These are phyloP conservation scores for Cassiopea andromeda DNA, from an alignment of 30 jellyfish, hydroid and myxozoan genomes.

Conservation along the genomic window DNA sequence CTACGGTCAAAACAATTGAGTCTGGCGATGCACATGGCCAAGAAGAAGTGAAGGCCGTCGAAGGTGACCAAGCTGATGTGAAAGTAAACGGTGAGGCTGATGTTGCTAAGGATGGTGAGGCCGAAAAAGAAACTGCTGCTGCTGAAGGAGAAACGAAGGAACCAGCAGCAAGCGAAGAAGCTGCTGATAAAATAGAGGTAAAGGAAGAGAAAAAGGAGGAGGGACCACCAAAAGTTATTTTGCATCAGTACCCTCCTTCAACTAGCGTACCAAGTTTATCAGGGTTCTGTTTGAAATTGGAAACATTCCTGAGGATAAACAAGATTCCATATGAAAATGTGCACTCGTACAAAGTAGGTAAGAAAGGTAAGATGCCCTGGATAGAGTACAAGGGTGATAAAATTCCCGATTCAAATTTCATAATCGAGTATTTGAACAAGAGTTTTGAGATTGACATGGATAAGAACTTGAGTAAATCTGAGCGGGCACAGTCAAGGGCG, in stretches of 20 bases:
- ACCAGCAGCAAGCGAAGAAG: conserved; percentile 32
- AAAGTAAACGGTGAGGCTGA: conserved; percentile 86
- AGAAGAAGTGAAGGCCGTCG: conserved; percentile 56
- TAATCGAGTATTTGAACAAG: conserved; percentile 78
- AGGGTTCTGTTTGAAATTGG: conserved; percentile 89
- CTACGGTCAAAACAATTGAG: conserved; percentile 46
- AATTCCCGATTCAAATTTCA: conserved; percentile 84
- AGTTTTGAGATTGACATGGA: conserved; percentile 86
- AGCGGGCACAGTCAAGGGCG: conserved; percentile 89
- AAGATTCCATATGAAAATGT: conserved; percentile 90
- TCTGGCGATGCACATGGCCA: conserved; percentile 67
- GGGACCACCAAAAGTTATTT: conserved; percentile 83
- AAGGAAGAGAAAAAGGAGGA: conserved; percentile 82
- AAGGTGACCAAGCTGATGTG: conserved; percentile 61
- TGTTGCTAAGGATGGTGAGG: conserved; percentile 62
- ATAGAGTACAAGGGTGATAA: conserved; percentile 96
- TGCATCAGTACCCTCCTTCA: conserved; percentile 96
- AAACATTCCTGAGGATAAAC: conserved; percentile 90
- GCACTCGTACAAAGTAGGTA: conserved; percentile 84
- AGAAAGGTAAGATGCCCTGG: conserved; percentile 98
- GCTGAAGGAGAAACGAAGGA: conserved; percentile 35
- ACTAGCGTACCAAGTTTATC: conserved; percentile 80
- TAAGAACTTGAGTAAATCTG: conserved; percentile 66
- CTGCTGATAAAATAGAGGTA: conserved; percentile 69
- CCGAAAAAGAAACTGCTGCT: conserved; percentile 42